Base-by-base conservation (phyloP, 2,888 invertebrate genomes). In the Drosophila quinaria region DNA sequence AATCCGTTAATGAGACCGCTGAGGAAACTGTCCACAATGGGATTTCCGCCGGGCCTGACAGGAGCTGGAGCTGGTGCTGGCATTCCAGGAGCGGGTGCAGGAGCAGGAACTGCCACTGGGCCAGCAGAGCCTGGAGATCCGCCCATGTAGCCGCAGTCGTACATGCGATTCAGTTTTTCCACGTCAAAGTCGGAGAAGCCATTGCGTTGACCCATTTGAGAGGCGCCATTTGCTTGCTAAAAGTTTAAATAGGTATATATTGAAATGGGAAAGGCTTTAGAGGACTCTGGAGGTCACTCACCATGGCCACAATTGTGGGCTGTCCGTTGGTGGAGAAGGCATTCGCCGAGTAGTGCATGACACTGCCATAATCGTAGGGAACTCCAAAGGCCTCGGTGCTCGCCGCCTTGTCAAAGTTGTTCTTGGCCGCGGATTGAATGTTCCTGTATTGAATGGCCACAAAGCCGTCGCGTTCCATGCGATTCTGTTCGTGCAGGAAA, bases 401-500 rank as follows among this genome's bases (percentile, higher is more conserved):
- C 9, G 93, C 92, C 0, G 95, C 94, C 91, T 96, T 97, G 74
- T 94, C 94, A 91, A 97, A 97, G 92, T 97, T 97, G 55, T 93
- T 93, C 87, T 94, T 94, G 4, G 95, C 93, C 11, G 96, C 95
- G 46, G 93, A 87, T 86, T 94, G 94, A 46, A 97, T 95, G 87
- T 97, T 97, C 2, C 94, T 90, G 93, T 95, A 96, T 9, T 94
- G 93, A 25, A 97, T 94, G 4, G 91, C 92, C 4, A 96, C 95
- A 87, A 93, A 96, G 54, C 94, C 93, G 85, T 97, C 97, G 1
- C 97, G 93, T 83, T 97, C 97, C 33, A 94, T 94, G 10, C 97
- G 94, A 87, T 96, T 97, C 92, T 97, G 97, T 84, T 97, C 97
- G 89, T 97, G 97, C 89, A 96, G 93, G 91, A 97, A 97, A 0